phyloP scores from a whole-genome alignment of 2,888 invertebrate genomes.

The Apodemia mormo region DNA sequence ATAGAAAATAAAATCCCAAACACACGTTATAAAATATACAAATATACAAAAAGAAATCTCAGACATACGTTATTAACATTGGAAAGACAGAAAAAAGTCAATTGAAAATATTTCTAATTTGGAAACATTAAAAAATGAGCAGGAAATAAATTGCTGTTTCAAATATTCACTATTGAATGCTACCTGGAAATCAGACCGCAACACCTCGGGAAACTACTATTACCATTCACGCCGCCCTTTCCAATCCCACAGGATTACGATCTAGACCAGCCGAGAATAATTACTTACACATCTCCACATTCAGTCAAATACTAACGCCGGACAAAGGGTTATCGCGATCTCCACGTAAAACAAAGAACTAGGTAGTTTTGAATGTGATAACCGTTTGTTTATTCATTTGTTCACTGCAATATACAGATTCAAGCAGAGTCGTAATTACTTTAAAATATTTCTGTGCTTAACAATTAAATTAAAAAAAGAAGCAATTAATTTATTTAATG shows the following conservation, averaged over 20 bases:
- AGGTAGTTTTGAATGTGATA: conserved; percentile 18
- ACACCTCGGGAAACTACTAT: conserved; percentile 72
- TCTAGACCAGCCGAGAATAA: conserved; percentile 77
- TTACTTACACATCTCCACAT: conserved; percentile 68
- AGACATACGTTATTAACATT: no score
- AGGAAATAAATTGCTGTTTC: conserved; percentile 71
- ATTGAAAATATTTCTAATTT: neutral
- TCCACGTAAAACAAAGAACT: conserved; percentile 29
- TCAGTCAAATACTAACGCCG: conserved; percentile 55
- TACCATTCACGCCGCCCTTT: conserved; percentile 79
- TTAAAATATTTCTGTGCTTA: no score
- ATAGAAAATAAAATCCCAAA: no score
- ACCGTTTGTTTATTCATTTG: neutral
- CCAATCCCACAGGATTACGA: conserved; percentile 78
- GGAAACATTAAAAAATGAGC: conserved; percentile 43
- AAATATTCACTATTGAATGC: conserved; percentile 81
- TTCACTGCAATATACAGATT: neutral
- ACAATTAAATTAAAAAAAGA: no score
- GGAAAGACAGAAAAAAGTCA: no score
- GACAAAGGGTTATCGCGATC: conserved; percentile 47
- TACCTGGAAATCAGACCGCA: conserved; percentile 79
- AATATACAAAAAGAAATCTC: no score
- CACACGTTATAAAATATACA: no score
- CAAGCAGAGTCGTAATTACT: no score
- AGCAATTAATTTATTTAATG: no score